Base-by-base conservation (phyloP, 2,113 vertebrate genomes). In the Petrocephalus zakoni region DNA sequence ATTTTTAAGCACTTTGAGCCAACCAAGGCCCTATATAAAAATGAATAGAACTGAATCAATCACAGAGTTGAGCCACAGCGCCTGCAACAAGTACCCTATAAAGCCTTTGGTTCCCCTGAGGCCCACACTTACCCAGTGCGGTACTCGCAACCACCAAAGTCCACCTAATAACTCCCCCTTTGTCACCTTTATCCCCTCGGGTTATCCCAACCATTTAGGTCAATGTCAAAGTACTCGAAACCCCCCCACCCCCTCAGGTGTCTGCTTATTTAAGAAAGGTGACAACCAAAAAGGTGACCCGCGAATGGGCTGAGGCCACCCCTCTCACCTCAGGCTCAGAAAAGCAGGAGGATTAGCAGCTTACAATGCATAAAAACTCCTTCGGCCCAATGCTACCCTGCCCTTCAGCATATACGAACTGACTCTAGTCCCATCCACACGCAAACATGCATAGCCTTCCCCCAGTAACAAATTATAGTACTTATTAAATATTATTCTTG, bases 111-210 rank as follows among this genome's bases (percentile, higher is more conserved):
- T 84, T 90, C 92, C 91, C 90, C 93, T 93, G 93, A 93, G 92
- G 92, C 91, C 88, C 90, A 75, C 93, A 93, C 94, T 93, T 90
- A 53, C 89, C 91, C 90, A 91, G 92, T 92, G 91, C 92, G 94
- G 93, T 94, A 94, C 93, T 94, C 91, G 94, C 94, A 95, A 94
- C 94, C 94, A 95, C 93, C 93, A 92, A 89, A 90, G 94, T 94
- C 92, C 91, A 94, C 94, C 94, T 95, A 92, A 93, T 93, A 93
- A 93, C 91, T 89, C 90, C 89, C 84, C 58, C 56, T 90, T 92
- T 75, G 29, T 88, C 90, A 92, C 91, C 93, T 91, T 90, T 90
- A 90, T 72, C 6, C 90, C 89, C 90, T 87, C 22, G 90, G 25
- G 53, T 90, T 89, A 85, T 90, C 78, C 90, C 58, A 90, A 87